These are phyloP conservation scores for Cephalopholis sonnerati DNA, from an alignment of 2,113 vertebrate genomes.

Conservation along the genomic window DNA sequence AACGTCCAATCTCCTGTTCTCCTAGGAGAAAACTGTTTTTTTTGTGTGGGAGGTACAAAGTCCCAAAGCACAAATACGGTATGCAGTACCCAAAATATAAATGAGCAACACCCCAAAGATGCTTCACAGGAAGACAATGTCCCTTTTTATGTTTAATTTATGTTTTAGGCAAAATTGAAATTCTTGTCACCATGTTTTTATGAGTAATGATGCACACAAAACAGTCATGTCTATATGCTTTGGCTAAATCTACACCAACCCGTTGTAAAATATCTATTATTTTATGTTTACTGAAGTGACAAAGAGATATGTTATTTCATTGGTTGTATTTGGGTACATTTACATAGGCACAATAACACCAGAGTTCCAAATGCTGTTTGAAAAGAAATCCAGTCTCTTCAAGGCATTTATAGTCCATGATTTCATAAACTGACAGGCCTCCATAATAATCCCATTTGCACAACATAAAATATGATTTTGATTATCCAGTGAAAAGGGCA, in stretches of 20 bases:
- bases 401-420: constrained; percentile 9
- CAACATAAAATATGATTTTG: constrained; percentile 25
- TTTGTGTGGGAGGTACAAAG: constrained; percentile 22
- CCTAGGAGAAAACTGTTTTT: neutral
- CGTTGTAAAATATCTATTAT: neutral
- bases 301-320: neutral
- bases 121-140: neutral
- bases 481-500: constrained; percentile 37
- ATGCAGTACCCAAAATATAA: constrained; percentile 22
- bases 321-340: neutral
- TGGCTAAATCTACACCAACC: neutral
- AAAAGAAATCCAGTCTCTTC: neutral
- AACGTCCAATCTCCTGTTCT: constrained; percentile 34
- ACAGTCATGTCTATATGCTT: neutral
- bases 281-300: neutral
- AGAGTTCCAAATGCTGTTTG: neutral
- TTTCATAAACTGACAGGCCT: constrained; percentile 31
- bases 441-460: constrained; percentile 33
- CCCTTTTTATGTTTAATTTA: constrained; percentile 12
- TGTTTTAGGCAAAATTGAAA: neutral
- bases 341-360: neutral
- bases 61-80: constrained; percentile 22
- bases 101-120: neutral
- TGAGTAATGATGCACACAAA: neutral
- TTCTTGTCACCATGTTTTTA: neutral